A percentile compares a stretch with the other conserved stretches of the same genome.
Conservation (phyloP, 2,888 invertebrate species). For the Heliconius erato region DNA sequence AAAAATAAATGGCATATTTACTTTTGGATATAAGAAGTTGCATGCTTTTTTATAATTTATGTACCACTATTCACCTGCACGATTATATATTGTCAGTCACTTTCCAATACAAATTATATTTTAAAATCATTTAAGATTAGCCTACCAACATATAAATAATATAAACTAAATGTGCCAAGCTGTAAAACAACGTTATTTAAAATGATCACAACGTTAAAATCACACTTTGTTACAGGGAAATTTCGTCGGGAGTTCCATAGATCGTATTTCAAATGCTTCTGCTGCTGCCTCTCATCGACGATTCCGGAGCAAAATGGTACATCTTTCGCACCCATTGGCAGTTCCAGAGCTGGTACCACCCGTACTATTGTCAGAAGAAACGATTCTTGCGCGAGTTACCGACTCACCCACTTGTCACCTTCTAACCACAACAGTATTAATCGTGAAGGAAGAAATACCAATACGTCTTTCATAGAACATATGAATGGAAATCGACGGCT, state of each 20-base stretch:
- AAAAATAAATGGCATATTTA: neutral
- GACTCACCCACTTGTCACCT: slow-evolving; percentile 79
- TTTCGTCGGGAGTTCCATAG: slow-evolving; percentile 90
- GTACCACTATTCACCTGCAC: slow-evolving; percentile 46
- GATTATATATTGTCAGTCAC: slow-evolving; percentile 40
- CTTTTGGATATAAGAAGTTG: slow-evolving; percentile 43
- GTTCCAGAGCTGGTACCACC: slow-evolving; percentile 78
- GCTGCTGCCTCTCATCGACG: slow-evolving; percentile 70
- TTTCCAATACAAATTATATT: slow-evolving; percentile 8
- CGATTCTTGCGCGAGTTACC: slow-evolving; percentile 80
- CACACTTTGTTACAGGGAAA: slow-evolving; percentile 87
- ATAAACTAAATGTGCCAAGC: neutral
- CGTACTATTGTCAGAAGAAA: slow-evolving; percentile 78
- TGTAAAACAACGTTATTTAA: neutral
- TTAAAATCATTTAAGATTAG: neutral
- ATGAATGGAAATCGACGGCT: slow-evolving; percentile 75
- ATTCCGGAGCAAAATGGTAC: slow-evolving; percentile 75
- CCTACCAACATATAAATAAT: too few relatives aligned
- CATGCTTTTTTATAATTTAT: slow-evolving; percentile 52
- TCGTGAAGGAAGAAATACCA: slow-evolving; percentile 75
- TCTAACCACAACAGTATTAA: slow-evolving; percentile 81
- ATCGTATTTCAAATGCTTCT: slow-evolving; percentile 88
- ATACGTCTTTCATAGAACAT: slow-evolving; percentile 82
- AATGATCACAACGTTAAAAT: neutral
- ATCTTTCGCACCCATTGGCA: slow-evolving; percentile 79